Conservation (phyloP, 2,888 invertebrate species). For the Idaea straminata region DNA sequence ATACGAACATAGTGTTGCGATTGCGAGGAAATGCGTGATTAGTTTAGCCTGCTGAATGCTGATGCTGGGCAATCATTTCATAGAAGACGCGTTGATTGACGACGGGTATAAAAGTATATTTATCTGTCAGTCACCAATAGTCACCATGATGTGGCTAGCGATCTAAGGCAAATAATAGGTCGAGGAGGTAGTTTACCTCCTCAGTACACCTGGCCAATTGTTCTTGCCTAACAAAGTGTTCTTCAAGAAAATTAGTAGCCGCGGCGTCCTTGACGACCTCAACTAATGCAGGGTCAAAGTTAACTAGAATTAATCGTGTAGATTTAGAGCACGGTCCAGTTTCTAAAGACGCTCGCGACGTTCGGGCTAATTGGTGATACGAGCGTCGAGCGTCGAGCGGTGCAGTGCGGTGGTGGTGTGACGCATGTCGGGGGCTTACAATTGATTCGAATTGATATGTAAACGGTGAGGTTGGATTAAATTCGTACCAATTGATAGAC, state of each 20-base stretch:
- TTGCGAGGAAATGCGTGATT: not conserved
- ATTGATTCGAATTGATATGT: not conserved
- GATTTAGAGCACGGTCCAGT: not conserved
- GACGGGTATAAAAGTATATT: not conserved
- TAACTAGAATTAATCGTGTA: not conserved
- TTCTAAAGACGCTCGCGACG: not conserved
- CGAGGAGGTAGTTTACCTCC: no score
- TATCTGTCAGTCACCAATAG: no score
- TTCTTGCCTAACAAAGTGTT: no score
- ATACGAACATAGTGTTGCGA: slow-evolving; percentile 10
- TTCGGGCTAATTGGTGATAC: not conserved
- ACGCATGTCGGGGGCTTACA: not conserved
- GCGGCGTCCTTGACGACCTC: not conserved
- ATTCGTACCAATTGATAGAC: not conserved
- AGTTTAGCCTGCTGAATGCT: not conserved
- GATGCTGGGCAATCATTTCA: not conserved
- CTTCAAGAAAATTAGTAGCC: not conserved
- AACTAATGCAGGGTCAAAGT: not conserved
- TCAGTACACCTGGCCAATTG: no score
- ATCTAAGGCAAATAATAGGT: no score
- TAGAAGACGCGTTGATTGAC: not conserved
- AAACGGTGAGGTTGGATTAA: not conserved
- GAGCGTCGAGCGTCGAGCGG: no score
- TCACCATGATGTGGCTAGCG: no score
- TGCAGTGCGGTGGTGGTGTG: not conserved